Conservation (phyloP, 1,140 invertebrate genomes). For the Brachionus calyciflorus region DNA sequence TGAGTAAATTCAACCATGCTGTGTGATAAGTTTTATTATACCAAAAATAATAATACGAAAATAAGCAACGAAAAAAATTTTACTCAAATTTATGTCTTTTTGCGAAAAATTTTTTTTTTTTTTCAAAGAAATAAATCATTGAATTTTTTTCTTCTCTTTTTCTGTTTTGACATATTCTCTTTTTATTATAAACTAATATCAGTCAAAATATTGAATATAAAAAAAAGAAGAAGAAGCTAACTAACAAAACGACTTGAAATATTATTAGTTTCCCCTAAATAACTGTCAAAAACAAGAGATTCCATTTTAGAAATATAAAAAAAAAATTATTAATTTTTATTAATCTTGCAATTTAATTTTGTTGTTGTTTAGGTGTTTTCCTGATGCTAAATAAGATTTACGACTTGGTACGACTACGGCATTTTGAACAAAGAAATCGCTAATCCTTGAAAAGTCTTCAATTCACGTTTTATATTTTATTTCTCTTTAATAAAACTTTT, state of each 20-base stretch:
- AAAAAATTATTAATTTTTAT: constrained; percentile 19
- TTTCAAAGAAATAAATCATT: not conserved
- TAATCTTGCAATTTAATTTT: not conserved
- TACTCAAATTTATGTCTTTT: no score
- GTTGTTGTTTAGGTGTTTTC: not conserved
- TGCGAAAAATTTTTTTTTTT: not conserved
- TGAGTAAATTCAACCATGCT: constrained; percentile 9
- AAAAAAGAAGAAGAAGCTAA: not conserved
- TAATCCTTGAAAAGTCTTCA: not conserved
- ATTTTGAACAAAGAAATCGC: no score
- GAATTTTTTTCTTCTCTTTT: not conserved
- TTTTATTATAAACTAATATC: constrained; percentile 36
- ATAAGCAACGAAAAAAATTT: no score
- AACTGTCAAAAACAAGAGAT: constrained; percentile 17
- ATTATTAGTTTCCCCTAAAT: not conserved
- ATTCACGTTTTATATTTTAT: constrained; percentile 14
- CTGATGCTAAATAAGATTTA: constrained; percentile 26
- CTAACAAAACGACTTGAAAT: no score
- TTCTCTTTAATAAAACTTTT: no score
- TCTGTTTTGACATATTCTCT: not conserved
- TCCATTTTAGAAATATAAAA: not conserved
- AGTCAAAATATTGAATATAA: constrained; percentile 15
- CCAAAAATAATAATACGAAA: no score
- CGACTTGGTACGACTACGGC: not conserved
- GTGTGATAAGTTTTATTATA: constrained; percentile 8